A percentile compares a stretch with the other conserved stretches of the same genome.
Conservation (phyloP, 1,140 invertebrate species). For the Drosophila paulistorum region DNA sequence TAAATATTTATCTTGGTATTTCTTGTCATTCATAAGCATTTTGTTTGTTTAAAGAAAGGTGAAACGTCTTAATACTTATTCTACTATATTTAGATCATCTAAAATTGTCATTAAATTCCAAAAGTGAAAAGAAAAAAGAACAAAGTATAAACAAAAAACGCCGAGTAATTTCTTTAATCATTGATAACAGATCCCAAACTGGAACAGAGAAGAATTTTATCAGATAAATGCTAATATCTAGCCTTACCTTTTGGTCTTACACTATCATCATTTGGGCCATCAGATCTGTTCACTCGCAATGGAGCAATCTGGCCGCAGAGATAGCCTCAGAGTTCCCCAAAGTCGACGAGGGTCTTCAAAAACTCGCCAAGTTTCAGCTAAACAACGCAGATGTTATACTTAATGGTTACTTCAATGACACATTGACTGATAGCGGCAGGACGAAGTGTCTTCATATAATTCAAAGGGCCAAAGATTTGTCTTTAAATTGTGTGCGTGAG, state of each 20-base stretch:
- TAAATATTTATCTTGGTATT: no score
- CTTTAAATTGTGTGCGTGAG: not conserved
- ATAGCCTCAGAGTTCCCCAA: not conserved
- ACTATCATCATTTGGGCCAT: not conserved
- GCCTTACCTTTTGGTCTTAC: not conserved
- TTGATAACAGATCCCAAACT: not conserved
- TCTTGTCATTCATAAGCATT: no score
- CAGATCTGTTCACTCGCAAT: not conserved
- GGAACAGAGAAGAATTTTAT: constrained; percentile 7
- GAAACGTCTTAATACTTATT: no score
- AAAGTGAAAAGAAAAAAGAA: no score
- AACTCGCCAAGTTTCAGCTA: not conserved
- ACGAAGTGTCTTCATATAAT: not conserved
- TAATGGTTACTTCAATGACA: not conserved
- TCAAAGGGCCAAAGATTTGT: not conserved
- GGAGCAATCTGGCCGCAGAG: not conserved
- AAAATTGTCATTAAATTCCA: no score
- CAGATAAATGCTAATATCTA: constrained; percentile 5
- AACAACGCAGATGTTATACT: not conserved
- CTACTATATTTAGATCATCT: no score
- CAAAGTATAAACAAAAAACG: no score
- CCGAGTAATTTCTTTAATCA: no score
- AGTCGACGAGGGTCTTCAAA: not conserved
- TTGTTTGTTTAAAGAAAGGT: no score
- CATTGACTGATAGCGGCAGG: not conserved